Evolutionary conservation across 2,797 vertebrate genomes (phyloP).

Genomic region (Gadopsis bispinosus): DNA sequence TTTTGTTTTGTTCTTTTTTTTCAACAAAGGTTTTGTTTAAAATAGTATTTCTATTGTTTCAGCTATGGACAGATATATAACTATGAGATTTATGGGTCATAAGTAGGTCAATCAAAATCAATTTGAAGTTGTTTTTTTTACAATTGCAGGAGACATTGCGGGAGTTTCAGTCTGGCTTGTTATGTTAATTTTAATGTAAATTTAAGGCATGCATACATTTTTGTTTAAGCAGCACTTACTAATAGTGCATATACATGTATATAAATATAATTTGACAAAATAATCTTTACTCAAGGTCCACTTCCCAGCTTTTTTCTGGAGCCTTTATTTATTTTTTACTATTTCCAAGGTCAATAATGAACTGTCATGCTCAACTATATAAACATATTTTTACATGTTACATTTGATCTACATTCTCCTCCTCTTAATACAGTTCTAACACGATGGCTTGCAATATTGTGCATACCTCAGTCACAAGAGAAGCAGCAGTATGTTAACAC

Average conservation of each 20-base stretch:
- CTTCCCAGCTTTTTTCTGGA: background rate
- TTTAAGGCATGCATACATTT: background rate
- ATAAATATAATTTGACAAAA: background rate
- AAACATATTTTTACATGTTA: slow-evolving; percentile 11
- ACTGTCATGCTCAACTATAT: background rate
- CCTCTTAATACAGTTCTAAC: background rate
- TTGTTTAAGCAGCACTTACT: background rate
- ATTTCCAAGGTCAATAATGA: slow-evolving; percentile 1
- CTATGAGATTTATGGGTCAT: slow-evolving; percentile 16
- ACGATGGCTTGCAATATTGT: background rate
- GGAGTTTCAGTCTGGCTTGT: background rate
- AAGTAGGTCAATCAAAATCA: slow-evolving; percentile 57
- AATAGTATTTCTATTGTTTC: slow-evolving; percentile 25
- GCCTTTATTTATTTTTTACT: background rate
- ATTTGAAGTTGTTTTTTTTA: slow-evolving; percentile 29
- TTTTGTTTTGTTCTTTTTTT: background rate
- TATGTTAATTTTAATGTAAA: background rate
- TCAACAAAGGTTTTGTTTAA: background rate
- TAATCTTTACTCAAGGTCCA: background rate
- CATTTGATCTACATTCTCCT: background rate
- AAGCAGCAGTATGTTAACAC: slow-evolving; percentile 6
- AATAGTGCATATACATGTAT: background rate
- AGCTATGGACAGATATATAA: slow-evolving; percentile 25
- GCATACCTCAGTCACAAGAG: background rate
- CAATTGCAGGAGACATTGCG: background rate